Percentiles rank a stretch among this genome's conserved stretches.
Evolutionary conservation across 2,888 invertebrate species (phyloP).

Genomic region (Protodeltote pygarga): DNA sequence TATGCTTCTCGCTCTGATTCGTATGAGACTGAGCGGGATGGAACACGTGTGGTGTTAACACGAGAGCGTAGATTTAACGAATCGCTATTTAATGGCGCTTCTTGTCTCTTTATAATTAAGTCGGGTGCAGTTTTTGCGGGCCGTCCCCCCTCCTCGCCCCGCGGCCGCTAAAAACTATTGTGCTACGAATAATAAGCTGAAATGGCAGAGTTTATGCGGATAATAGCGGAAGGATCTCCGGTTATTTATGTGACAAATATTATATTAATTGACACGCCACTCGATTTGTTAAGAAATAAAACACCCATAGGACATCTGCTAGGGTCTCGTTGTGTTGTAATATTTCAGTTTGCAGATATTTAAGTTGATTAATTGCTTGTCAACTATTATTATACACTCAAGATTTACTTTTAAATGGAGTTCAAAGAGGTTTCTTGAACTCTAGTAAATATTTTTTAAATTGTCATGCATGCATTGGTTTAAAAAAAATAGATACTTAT

Average conservation of each 20-base stretch:
- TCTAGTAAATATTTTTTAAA: neutral
- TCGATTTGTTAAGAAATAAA: conserved; percentile 68
- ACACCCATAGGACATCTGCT: conserved; percentile 71
- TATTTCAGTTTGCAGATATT: conserved; percentile 18
- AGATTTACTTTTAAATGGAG: conserved; percentile 15
- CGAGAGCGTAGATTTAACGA: conserved; percentile 86
- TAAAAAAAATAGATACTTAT: no score
- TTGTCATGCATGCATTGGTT: no score
- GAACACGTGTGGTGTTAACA: conserved; percentile 78
- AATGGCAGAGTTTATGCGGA: conserved; percentile 50
- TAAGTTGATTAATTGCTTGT: conserved; percentile 48
- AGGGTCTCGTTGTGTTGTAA: conserved; percentile 7
- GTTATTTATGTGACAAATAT: conserved; percentile 83
- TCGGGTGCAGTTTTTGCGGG: conserved; percentile 86
- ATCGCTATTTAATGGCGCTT: conserved; percentile 86
- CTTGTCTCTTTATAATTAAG: conserved; percentile 88
- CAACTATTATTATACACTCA: conserved; percentile 36
- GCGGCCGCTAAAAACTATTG: conserved; percentile 72
- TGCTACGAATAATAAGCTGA: conserved; percentile 68
- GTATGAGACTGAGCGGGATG: conserved; percentile 57
- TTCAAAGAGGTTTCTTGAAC: conserved; percentile 3
- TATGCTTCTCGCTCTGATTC: conserved; percentile 57
- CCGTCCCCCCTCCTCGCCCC: conserved; percentile 51
- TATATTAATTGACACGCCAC: conserved; percentile 79
- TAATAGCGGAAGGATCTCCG: conserved; percentile 67